Evolutionary conservation across 1,140 invertebrate genomes (phyloP).

Genomic region (Euschistus heros): DNA sequence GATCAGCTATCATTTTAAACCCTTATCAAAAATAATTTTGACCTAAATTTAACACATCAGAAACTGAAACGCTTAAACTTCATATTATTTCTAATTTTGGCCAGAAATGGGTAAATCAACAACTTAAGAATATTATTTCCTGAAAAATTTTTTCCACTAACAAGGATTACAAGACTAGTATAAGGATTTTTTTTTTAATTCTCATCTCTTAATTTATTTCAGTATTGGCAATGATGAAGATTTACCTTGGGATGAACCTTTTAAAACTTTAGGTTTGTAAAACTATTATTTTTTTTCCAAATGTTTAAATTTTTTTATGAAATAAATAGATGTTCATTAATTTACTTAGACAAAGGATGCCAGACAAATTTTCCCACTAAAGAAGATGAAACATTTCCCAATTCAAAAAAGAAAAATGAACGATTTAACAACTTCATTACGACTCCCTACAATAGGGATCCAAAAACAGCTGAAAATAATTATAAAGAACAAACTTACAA

Average conservation of each 20-base stretch:
- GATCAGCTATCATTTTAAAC: too few relatives aligned
- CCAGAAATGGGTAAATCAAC: too few relatives aligned
- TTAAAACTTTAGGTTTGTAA: constrained; percentile 23
- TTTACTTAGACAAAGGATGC: constrained; percentile 24
- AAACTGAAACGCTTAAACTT: too few relatives aligned
- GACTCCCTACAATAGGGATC: constrained; percentile 43
- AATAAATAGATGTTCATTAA: background rate
- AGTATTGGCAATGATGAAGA: constrained; percentile 26
- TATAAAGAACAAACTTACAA: constrained; percentile 26
- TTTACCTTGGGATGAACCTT: constrained; percentile 30
- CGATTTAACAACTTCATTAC: constrained; percentile 36
- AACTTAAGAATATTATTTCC: too few relatives aligned
- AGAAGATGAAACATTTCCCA: constrained; percentile 7
- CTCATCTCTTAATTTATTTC: constrained; percentile 2
- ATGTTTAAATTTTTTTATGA: background rate
- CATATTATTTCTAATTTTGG: too few relatives aligned
- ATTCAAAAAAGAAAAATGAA: constrained; percentile 21
- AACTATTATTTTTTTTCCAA: background rate
- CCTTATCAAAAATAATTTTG: too few relatives aligned
- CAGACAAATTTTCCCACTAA: background rate
- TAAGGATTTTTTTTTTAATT: constrained; percentile 6
- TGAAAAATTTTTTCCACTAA: background rate
- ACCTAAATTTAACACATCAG: too few relatives aligned
- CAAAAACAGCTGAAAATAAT: constrained; percentile 28
- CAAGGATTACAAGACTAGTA: constrained; percentile 1